Evolutionary conservation across 2,888 invertebrate species (phyloP).

Genomic region (Pristionchus japonicus): DNA sequence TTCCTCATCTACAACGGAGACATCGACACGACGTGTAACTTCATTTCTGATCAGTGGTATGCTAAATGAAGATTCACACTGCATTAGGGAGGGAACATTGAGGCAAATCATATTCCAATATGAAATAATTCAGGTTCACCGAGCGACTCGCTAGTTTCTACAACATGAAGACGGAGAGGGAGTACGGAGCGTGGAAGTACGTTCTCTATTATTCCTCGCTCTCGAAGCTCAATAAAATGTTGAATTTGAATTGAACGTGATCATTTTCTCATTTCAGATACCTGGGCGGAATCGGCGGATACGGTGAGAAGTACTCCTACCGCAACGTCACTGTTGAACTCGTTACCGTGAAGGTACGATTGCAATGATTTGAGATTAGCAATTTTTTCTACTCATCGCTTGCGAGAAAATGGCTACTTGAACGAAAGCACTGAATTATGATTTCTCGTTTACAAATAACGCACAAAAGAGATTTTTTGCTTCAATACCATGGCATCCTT

Average conservation of each 20-base stretch:
- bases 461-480: too few relatives aligned
- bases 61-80: neutral
- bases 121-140: neutral
- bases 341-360: conserved; percentile 59
- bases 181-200: neutral
- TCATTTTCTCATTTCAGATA: neutral
- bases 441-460: too few relatives aligned
- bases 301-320: conserved; percentile 53
- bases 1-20: conserved; percentile 64
- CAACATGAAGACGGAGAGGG: neutral
- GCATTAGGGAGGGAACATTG: neutral
- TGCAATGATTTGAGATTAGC: too few relatives aligned
- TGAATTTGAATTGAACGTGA: neutral
- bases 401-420: neutral
- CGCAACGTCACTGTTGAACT: conserved; percentile 56
- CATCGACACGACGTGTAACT: conserved; percentile 58
- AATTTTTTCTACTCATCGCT: too few relatives aligned
- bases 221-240: neutral
- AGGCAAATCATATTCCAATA: neutral
- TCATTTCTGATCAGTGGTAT: conserved; percentile 59
- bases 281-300: conserved; percentile 50
- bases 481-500: neutral
- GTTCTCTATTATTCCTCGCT: too few relatives aligned
- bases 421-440: too few relatives aligned
- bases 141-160: neutral